Evolutionary conservation across 2,888 invertebrate genomes (phyloP), one percentile per base, ranked within the genome.

Genomic region (Chloromyia formosa): DNA sequence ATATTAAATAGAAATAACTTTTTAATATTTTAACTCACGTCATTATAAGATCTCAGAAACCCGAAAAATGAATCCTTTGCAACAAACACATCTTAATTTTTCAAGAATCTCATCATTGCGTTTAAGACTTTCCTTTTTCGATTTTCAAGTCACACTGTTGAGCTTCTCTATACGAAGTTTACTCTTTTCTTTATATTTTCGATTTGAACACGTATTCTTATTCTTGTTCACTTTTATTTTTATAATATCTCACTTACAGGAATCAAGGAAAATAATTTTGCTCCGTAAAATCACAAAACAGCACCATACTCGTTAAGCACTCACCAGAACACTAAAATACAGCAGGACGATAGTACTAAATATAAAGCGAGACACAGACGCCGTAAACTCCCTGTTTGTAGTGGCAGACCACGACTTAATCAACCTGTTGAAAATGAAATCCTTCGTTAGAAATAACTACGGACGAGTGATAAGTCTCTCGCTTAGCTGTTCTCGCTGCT

Each of bases 341-440:
- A 16, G 45, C 22, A 20, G 18, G 12, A 66, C 27, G 3, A 10
- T 23, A 14, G 10, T 45, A 49, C 66, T 10, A 49, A 49, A 62
- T 22, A 20, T 23, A 22, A 49, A 49, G 14, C 35, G 66, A 23
- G 42, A 64, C 45, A 35, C 23, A 40, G 64, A 45, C 49, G 66
- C 45, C 35, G 49, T 66, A 49, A 49, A 49, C 12, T 12, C 12
- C 49, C 16, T 10, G 2, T 49, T 49, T 40, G 66, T 18, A 66
- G 35, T 5, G 49, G 49, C 66, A 49, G n/a, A 56, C 72, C 68
- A 73, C 54, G 69, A 61, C 69, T 53, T 74, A 66, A 69, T 75
- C 75, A 75, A 75, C 75, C 73, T 73, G 75, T 75, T 75, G 75
- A 75, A 75, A 75, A 73, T 72, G 75, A 42, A 71, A 71, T 71